Evolutionary conservation across 2,797 vertebrate species (phyloP), one percentile per base, ranked within the genome.

Genomic region (Lepus townsendii): DNA sequence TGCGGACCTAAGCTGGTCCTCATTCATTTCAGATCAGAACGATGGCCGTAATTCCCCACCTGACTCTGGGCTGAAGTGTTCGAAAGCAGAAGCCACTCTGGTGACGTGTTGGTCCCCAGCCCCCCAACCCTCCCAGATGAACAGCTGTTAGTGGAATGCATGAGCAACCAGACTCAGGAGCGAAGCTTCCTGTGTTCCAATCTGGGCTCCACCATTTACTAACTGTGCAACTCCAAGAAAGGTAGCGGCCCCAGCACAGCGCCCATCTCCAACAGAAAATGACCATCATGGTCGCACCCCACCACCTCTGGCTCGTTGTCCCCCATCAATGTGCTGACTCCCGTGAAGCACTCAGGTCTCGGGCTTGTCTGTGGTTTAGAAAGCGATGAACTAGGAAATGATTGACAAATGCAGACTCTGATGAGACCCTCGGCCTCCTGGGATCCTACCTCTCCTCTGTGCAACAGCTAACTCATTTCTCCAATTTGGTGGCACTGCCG

Each of bases 371-470:
- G 14, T 78, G 7, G 47, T 82, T 91, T 73, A 60, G 42, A 93
- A 89, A 87, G 57, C 38, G 73, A 93, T 73, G 91, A 72, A 66
- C 24, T 30, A 52, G 68, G 88, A 96, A 88, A 80, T 80, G 54
- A 62, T 50, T 91, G 30, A 5, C 87, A 95, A 89, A 71, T 57
- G 17, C 66, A 82, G 69, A 10, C 73, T 71, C 93, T 93, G 42
- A 30, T 50, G 42, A 72, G 92, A 63, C 19, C 66, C 26, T 87
- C 91, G 84, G 17, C 57, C 65, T 92, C 65, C 57, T 42, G 54
- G 30, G 6, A 66, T 83, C 72, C 8, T 32, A 32, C 10, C 90
- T 91, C 30, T 73, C n/a, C 35, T 79, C 32, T 80, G 22, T 38
- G 22, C 11, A 75, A 38, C 12, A 80, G 63, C 80, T 54, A 85